Percentiles rank a stretch among this genome's conserved stretches.
phyloP scores from a whole-genome alignment of 2,797 vertebrate genomes.

The Hozukius guyotensis region DNA sequence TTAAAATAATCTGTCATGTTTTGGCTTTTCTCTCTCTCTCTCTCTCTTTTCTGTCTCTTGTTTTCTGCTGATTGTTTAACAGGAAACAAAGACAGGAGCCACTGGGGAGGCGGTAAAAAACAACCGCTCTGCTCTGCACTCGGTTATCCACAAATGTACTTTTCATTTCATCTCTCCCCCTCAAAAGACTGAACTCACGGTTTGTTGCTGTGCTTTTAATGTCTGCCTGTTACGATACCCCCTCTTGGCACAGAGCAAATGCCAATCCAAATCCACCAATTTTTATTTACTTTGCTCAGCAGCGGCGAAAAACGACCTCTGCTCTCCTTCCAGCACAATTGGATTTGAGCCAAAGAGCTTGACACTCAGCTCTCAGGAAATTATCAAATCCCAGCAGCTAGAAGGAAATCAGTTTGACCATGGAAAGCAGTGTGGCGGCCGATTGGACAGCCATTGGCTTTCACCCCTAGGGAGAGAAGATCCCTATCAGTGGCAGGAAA shows the following conservation, averaged over 20 bases:
- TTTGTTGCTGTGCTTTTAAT: constrained; percentile 28
- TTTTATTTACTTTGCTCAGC: constrained; percentile 50
- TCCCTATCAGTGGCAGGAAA: constrained; percentile 27
- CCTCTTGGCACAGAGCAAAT: constrained; percentile 19
- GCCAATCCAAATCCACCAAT: constrained; percentile 21
- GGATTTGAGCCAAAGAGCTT: constrained; percentile 29
- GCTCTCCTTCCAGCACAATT: constrained; percentile 11
- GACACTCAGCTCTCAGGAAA: constrained; percentile 20
- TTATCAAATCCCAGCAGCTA: constrained; percentile 29
- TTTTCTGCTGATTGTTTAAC: constrained; percentile 44
- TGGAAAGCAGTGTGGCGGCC: constrained; percentile 13
- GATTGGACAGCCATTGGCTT: constrained; percentile 19
- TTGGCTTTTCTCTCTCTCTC: constrained; percentile 3
- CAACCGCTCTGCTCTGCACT: constrained; percentile 40
- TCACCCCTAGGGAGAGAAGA: constrained; percentile 25
- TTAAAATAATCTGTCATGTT: constrained; percentile 43
- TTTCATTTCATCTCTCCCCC: constrained; percentile 33
- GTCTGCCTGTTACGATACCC: constrained; percentile 21
- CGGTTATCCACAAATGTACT: constrained; percentile 45
- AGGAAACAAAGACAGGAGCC: constrained; percentile 52
- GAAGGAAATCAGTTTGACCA: constrained; percentile 46
- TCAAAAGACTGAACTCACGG: constrained; percentile 22
- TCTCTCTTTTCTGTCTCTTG: constrained; percentile 12
- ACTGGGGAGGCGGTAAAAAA: constrained; percentile 35
- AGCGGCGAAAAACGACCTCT: constrained; percentile 32